Conservation (phyloP, 2,113 vertebrate species). For the Thymallus thymallus region DNA sequence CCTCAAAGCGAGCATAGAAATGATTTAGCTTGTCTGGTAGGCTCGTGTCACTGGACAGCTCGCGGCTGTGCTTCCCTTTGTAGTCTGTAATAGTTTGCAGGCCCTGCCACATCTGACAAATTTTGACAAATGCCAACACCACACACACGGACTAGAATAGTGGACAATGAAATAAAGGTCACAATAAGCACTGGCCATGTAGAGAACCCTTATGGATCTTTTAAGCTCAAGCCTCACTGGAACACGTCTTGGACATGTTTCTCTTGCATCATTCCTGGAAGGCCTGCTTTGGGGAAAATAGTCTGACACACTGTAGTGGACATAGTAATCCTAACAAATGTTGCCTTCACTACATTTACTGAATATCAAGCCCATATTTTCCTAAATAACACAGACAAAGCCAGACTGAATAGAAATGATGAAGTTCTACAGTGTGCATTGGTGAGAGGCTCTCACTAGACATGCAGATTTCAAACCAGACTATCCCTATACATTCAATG, state of each 20-base stretch:
- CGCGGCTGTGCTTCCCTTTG: no score
- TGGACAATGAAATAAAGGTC: background rate
- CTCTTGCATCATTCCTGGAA: slow-evolving; percentile 19
- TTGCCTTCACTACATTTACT: background rate
- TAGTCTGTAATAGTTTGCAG: no score
- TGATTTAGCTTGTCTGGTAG: no score
- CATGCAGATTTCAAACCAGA: background rate
- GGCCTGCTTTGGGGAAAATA: background rate
- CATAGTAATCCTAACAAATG: slow-evolving; percentile 1
- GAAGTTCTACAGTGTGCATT: background rate
- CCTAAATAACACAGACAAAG: background rate
- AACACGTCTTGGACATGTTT: slow-evolving; percentile 10
- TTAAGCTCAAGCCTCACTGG: background rate
- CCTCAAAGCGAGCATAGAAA: no score
- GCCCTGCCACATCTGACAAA: no score
- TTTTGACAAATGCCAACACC: background rate
- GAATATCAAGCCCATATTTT: background rate
- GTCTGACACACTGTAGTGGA: background rate
- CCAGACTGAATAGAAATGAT: background rate
- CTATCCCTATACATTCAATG: background rate
- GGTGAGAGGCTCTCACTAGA: background rate
- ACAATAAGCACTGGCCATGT: background rate
- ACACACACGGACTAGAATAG: background rate
- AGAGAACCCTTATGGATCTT: no score
- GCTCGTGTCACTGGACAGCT: no score